A percentile compares a stretch with the other conserved stretches of the same genome.
phyloP scores from a whole-genome alignment of 2,113 vertebrate species.

The Perca fluviatilis region DNA sequence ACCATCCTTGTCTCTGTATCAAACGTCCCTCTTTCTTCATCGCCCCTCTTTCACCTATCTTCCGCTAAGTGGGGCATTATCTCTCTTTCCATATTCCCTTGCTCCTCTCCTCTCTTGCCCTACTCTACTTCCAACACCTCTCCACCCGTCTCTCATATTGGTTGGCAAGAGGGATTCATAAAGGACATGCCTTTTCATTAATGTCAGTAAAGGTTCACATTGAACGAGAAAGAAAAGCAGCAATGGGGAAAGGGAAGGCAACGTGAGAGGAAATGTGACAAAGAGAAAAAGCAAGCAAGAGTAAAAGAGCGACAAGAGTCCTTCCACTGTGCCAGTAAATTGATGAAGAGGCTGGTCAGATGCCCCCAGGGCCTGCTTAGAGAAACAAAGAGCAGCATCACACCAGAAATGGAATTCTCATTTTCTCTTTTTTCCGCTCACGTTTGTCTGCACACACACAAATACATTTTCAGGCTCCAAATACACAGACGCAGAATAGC shows the following conservation, averaged over 20 bases:
- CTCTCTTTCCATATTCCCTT: constrained; percentile 42
- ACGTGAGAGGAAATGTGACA: constrained; percentile 41
- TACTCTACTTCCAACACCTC: constrained; percentile 59
- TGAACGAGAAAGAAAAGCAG: constrained; percentile 36
- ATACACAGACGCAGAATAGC: constrained; percentile 1
- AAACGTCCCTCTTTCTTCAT: constrained; percentile 9
- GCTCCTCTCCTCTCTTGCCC: constrained; percentile 26
- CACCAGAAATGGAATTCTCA: constrained; percentile 59
- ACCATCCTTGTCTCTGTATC: neutral
- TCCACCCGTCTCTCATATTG: constrained; percentile 15
- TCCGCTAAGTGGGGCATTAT: constrained; percentile 61
- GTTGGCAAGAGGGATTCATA: constrained; percentile 38
- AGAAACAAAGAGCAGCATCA: constrained; percentile 51
- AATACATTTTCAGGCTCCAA: neutral
- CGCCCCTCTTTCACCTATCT: constrained; percentile 25
- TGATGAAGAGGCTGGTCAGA: constrained; percentile 75
- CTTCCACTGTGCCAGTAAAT: constrained; percentile 55
- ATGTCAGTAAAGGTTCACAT: constrained; percentile 56
- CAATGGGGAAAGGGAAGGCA: neutral
- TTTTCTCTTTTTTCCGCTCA: constrained; percentile 19
- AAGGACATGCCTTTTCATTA: constrained; percentile 77
- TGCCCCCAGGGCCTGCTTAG: constrained; percentile 63
- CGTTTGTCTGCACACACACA: constrained; percentile 18
- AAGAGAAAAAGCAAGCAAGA: constrained; percentile 25
- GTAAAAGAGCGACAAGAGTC: constrained; percentile 28